A percentile compares a stretch with the other conserved stretches of the same genome.
phyloP scores from a whole-genome alignment of 2,797 vertebrate species.

The Erethizon dorsatum region DNA sequence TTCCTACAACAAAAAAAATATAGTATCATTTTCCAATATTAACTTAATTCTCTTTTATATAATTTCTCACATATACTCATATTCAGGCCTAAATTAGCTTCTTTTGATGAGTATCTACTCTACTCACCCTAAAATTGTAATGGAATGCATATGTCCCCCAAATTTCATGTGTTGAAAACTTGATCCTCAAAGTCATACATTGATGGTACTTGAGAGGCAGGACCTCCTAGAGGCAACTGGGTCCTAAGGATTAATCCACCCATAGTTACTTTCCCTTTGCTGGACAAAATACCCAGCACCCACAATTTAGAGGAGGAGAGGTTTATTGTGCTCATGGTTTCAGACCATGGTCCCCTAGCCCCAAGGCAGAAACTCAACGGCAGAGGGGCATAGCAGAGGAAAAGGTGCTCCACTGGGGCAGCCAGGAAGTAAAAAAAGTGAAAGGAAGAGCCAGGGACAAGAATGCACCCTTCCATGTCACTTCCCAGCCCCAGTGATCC shows the following conservation, averaged over 20 bases:
- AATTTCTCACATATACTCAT: slow-evolving; percentile 3
- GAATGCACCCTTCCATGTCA: neutral
- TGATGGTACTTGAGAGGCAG: neutral
- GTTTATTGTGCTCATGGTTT: neutral
- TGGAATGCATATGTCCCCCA: neutral
- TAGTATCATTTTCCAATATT: slow-evolving; percentile 29
- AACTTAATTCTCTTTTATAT: slow-evolving; percentile 19
- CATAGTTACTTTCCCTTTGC: neutral
- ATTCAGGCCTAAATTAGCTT: neutral
- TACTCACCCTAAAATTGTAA: neutral
- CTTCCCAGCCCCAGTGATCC: neutral
- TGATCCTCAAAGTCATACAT: neutral
- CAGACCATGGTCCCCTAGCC: neutral
- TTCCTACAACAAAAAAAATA: slow-evolving; percentile 87
- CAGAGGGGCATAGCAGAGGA: neutral
- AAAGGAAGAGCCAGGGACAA: neutral
- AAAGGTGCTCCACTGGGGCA: neutral
- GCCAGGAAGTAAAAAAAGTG: neutral
- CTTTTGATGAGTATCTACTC: neutral
- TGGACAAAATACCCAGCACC: neutral
- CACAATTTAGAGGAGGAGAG: neutral
- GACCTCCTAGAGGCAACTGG: neutral
- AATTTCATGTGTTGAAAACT: neutral
- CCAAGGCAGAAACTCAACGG: neutral
- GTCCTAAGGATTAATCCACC: neutral